These are phyloP conservation scores for Sebastes cheni DNA, from an alignment of 2,797 vertebrate genomes.

Conservation along the genomic window DNA sequence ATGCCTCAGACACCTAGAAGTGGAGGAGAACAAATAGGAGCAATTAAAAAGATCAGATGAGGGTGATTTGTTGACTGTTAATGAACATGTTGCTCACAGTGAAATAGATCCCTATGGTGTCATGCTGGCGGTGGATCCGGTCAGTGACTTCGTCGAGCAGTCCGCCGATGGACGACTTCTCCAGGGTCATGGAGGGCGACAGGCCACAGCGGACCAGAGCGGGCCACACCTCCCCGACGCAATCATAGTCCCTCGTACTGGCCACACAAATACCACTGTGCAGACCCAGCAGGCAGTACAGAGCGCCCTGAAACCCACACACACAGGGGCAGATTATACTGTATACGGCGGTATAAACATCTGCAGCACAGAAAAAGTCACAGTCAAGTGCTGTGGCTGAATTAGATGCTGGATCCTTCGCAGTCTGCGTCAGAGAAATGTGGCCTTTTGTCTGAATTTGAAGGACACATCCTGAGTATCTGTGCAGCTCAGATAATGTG, in stretches of 20 bases:
- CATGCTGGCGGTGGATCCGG: conserved; percentile 93
- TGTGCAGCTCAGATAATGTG: not conserved
- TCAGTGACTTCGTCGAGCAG: conserved; percentile 95
- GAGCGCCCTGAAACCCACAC: conserved; percentile 85
- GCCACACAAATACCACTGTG: conserved; percentile 88
- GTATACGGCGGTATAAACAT: not conserved
- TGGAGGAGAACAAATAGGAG: not conserved
- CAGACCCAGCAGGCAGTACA: conserved; percentile 94
- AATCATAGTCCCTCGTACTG: conserved; percentile 93
- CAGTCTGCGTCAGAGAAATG: not conserved
- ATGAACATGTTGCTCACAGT: conserved; percentile 80
- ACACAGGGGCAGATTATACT: not conserved
- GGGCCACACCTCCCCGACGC: conserved; percentile 92
- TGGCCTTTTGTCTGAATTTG: not conserved
- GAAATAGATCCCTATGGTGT: conserved; percentile 94
- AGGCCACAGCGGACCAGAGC: conserved; percentile 93
- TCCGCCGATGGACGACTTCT: conserved; percentile 92
- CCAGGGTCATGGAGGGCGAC: conserved; percentile 90
- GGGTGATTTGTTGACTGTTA: not conserved
- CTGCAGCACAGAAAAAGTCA: not conserved
- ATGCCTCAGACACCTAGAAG: conserved; percentile 87
- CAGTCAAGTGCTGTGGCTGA: not conserved
- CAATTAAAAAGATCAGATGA: not conserved
- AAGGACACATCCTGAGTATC: not conserved
- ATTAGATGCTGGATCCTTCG: not conserved